Evolutionary conservation across 92 coral and sea anemone species (phyloP).

Genomic region (Parazoanthus swiftii): DNA sequence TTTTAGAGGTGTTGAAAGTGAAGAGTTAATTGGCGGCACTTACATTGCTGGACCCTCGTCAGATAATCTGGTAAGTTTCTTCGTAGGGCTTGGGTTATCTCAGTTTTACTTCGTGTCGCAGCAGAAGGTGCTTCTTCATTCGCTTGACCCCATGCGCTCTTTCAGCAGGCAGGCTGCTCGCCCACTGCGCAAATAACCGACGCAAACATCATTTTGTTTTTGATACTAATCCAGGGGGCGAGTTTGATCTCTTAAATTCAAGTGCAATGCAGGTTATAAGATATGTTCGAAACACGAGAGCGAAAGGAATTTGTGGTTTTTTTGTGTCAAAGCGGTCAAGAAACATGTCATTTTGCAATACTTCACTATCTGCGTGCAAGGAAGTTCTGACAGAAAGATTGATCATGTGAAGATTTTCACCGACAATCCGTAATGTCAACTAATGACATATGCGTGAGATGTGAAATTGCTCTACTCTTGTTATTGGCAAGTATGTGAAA

Average conservation of each 20-base stretch:
- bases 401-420: conserved; percentile 22
- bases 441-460: conserved; percentile 32
- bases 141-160: conserved; percentile 27
- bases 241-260: conserved; percentile 8
- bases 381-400: conserved; percentile 42
- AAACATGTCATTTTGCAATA: not conserved
- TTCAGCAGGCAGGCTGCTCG: not conserved
- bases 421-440: conserved; percentile 28
- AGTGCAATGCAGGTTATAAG: conserved; percentile 11
- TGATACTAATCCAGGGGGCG: conserved; percentile 20
- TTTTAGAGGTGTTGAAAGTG: conserved; percentile 39
- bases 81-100: conserved; percentile 19
- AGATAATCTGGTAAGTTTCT: conserved; percentile 44
- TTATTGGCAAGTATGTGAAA: conserved; percentile 29
- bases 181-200: conserved; percentile 21
- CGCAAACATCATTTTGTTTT: conserved; percentile 23
- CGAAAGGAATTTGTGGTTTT: conserved; percentile 40
- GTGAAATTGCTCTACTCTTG: conserved; percentile 23
- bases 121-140: not conserved
- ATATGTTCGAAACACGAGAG: conserved; percentile 43
- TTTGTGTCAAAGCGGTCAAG: conserved; percentile 41
- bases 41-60: conserved; percentile 24
- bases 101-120: conserved; percentile 10
- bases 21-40: conserved; percentile 31
- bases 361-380: conserved; percentile 11